A percentile compares a stretch with the other conserved stretches of the same genome.
Evolutionary conservation across 2,113 vertebrate species (phyloP).

Genomic region (Petromus typicus): DNA sequence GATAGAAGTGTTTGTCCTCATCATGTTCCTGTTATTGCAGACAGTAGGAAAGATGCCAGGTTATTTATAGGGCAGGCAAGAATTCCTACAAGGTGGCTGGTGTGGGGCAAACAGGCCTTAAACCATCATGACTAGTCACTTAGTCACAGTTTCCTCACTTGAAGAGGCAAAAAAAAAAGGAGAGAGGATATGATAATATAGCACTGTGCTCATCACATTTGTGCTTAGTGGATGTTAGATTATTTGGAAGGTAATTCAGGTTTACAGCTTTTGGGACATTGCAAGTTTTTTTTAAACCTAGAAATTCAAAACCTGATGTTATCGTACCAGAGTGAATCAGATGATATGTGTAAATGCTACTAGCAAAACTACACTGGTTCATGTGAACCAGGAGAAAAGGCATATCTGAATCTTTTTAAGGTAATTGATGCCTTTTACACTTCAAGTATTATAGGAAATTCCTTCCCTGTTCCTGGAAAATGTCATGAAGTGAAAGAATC

Average conservation of each 20-base stretch:
- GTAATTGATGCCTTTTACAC: not conserved
- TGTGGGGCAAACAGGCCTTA: not conserved
- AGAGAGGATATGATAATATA: not conserved
- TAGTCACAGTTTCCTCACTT: not conserved
- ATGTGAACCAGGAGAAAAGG: not conserved
- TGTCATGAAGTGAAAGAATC: not conserved
- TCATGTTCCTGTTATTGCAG: not conserved
- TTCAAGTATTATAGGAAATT: not conserved
- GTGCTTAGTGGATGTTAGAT: not conserved
- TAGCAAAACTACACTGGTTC: not conserved
- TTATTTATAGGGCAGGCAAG: not conserved
- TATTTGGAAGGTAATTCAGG: not conserved
- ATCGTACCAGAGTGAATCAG: not conserved
- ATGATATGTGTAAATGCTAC: not conserved
- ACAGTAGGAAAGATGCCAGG: not conserved
- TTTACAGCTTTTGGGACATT: not conserved
- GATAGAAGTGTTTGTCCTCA: not conserved
- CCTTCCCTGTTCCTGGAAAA: not conserved
- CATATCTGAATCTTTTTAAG: not conserved
- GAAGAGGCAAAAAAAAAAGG: not conserved
- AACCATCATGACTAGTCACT: not conserved
- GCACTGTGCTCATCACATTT: not conserved
- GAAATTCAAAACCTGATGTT: not conserved
- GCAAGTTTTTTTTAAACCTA: conserved; percentile 8
- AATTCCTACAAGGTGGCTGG: not conserved